Percentiles rank a stretch among this genome's conserved stretches.
phyloP scores from a whole-genome alignment of 2,888 invertebrate species.

The Schizotus pectinicornis region DNA sequence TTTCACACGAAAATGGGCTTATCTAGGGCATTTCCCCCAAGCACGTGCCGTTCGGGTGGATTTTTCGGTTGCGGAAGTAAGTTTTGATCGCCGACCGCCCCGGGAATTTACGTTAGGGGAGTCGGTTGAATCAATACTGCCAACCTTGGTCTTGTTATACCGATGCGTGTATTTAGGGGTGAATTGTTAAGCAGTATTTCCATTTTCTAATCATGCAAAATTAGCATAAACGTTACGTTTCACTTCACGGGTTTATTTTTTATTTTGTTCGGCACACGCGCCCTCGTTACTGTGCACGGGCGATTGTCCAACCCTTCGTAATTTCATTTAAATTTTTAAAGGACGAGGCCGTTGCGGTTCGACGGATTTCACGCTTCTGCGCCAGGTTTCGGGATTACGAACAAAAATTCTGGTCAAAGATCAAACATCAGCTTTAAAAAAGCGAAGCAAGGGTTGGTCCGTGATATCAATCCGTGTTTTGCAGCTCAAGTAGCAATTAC shows the following conservation, averaged over 20 bases:
- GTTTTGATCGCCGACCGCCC: conserved; percentile 6
- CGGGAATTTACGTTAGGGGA: conserved; percentile 9
- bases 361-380: no score
- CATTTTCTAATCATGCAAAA: conserved; percentile 43
- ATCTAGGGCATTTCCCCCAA: conserved; percentile 8
- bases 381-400: no score
- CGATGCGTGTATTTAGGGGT: conserved; percentile 49
- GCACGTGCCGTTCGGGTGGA: not conserved
- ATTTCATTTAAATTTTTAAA: not conserved
- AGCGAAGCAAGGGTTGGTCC: no score
- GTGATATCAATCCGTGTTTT: not conserved
- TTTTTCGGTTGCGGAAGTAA: conserved; percentile 6
- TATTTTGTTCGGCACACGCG: conserved; percentile 44
- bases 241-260: conserved; percentile 37
- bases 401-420: no score
- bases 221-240: conserved; percentile 49
- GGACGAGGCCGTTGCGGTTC: not conserved
- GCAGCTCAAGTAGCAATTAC: not conserved
- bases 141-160: conserved; percentile 34
- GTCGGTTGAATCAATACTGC: conserved; percentile 33
- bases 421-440: no score
- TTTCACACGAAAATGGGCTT: conserved; percentile 10
- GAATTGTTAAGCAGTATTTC: conserved; percentile 43
- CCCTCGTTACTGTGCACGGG: conserved; percentile 37
- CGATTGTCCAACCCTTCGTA: conserved; percentile 39